phyloP scores from a whole-genome alignment of 1,140 invertebrate species.

The Laodelphax striatellus region DNA sequence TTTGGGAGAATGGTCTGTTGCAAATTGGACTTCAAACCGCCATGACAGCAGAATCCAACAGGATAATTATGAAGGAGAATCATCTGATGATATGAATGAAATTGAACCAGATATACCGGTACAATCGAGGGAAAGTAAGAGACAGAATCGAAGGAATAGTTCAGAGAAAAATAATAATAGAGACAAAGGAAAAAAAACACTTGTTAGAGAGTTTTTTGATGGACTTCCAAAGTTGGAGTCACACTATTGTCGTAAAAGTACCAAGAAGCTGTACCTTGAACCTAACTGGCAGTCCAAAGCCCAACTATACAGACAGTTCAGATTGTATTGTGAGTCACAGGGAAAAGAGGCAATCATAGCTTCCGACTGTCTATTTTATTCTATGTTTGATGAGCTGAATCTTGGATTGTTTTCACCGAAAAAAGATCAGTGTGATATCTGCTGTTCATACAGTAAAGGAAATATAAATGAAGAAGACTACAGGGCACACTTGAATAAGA shows the following conservation, averaged over 20 bases:
- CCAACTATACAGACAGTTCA: slow-evolving; percentile 7
- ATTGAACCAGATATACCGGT: too few species aligned
- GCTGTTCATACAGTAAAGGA: slow-evolving; percentile 2
- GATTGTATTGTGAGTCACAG: background rate
- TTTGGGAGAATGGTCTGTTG: too few species aligned
- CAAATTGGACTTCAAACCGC: too few species aligned
- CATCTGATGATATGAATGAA: too few species aligned
- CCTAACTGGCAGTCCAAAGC: slow-evolving; percentile 3
- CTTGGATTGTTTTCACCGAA: slow-evolving; percentile 6
- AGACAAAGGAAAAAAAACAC: background rate
- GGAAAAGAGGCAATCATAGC: background rate
- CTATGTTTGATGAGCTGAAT: slow-evolving; percentile 1
- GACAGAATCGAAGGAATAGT: too few species aligned
- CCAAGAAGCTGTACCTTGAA: slow-evolving; percentile 12
- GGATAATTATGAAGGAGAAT: too few species aligned
- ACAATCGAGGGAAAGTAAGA: too few species aligned
- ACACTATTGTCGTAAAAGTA: slow-evolving; percentile 16
- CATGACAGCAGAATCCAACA: too few species aligned
- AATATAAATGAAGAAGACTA: slow-evolving; percentile 9
- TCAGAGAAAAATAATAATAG: background rate
- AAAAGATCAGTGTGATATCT: slow-evolving; percentile 14
- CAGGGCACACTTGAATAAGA: background rate
- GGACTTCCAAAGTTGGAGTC: slow-evolving; percentile 13
- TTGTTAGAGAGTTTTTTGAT: slow-evolving; percentile 12
- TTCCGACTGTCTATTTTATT: background rate